A percentile compares a stretch with the other conserved stretches of the same genome.
phyloP scores from a whole-genome alignment of 1,140 invertebrate genomes.

The Drosophila prosaltans region DNA sequence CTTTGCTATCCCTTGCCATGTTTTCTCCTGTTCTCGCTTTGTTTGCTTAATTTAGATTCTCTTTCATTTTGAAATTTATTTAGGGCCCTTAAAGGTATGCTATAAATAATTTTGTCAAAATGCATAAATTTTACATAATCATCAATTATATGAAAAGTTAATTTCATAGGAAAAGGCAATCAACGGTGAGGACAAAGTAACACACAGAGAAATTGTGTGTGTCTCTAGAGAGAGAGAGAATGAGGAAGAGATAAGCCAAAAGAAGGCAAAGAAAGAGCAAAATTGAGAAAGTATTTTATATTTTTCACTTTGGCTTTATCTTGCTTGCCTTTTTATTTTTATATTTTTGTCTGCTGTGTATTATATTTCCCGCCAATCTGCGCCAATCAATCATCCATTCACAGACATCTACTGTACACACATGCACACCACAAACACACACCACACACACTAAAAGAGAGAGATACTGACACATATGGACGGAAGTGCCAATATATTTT shows the following conservation, averaged over 20 bases:
- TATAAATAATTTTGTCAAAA: slow-evolving; percentile 13
- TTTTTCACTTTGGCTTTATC: slow-evolving; percentile 4
- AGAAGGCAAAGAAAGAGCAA: neutral
- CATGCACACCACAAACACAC: neutral
- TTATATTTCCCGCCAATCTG: slow-evolving; percentile 61
- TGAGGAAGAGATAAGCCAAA: neutral
- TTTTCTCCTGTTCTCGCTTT: neutral
- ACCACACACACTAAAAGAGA: neutral
- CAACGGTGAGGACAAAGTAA: neutral
- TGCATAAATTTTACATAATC: slow-evolving; percentile 2
- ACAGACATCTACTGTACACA: slow-evolving; percentile 16
- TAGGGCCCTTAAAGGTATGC: slow-evolving; percentile 12
- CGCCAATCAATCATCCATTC: slow-evolving; percentile 66
- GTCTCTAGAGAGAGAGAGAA: neutral
- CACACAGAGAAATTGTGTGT: neutral
- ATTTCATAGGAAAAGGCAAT: slow-evolving; percentile 7
- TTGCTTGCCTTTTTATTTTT: neutral
- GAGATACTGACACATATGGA: slow-evolving; percentile 7
- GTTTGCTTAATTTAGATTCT: neutral
- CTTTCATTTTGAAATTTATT: slow-evolving; percentile 6
- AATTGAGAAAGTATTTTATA: slow-evolving; percentile 20
- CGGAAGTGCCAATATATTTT: slow-evolving; percentile 45
- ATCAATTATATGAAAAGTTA: slow-evolving; percentile 19
- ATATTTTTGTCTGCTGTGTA: slow-evolving; percentile 26
- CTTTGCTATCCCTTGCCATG: no score